These are phyloP conservation scores for Temnopleurus reevesii DNA, from an alignment of 53 echinoderm and acorn worm genomes.

Conservation along the genomic window DNA sequence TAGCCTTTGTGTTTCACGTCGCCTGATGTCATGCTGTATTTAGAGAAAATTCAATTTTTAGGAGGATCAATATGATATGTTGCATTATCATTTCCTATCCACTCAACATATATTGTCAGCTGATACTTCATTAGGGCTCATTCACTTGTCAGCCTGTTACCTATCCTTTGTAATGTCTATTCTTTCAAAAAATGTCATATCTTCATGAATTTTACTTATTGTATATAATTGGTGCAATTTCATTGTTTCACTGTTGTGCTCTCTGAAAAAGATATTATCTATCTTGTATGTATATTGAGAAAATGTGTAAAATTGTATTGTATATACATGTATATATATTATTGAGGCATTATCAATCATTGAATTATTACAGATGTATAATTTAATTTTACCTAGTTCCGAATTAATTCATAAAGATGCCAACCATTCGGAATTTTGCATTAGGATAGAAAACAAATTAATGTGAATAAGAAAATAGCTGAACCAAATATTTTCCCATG, in stretches of 20 bases:
- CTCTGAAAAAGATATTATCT: neutral
- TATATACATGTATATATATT: neutral
- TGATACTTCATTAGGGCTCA: neutral
- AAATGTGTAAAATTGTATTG: too few species aligned
- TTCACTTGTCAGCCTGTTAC: neutral
- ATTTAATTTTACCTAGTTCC: neutral
- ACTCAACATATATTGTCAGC: neutral
- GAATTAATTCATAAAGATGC: too few species aligned
- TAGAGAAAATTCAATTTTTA: too few species aligned
- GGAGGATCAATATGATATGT: neutral
- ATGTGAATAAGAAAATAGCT: too few species aligned
- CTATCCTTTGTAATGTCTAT: too few species aligned
- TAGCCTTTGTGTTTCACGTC: too few species aligned
- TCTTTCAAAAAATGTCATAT: neutral
- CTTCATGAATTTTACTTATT: neutral
- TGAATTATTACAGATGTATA: neutral
- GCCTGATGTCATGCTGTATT: neutral
- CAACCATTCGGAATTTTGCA: too few species aligned
- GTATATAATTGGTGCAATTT: constrained; percentile 18
- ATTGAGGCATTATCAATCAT: neutral
- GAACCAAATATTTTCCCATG: neutral
- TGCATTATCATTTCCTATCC: neutral
- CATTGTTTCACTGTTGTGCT: neutral
- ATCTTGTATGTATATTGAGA: too few species aligned
- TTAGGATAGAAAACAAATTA: too few species aligned